Percentiles rank a stretch among this genome's conserved stretches.
Evolutionary conservation across 2,797 vertebrate genomes (phyloP).

Genomic region (Oceanodroma leucorhoa): DNA sequence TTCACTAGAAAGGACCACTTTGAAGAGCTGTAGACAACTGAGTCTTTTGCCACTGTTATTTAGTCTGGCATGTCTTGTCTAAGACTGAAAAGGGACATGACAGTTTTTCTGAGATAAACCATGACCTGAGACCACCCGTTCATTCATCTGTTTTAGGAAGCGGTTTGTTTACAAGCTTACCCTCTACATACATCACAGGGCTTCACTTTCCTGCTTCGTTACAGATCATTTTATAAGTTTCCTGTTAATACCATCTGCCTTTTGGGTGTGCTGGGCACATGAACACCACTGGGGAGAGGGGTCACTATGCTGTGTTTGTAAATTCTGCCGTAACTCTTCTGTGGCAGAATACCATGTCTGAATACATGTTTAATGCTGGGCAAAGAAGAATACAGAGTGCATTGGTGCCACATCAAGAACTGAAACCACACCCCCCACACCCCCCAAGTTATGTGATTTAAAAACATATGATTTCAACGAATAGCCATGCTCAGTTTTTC

Average conservation of each 20-base stretch:
- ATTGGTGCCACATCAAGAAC: background rate
- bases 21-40: background rate
- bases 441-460: background rate
- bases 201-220: background rate
- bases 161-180: background rate
- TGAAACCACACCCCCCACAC: background rate
- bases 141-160: background rate
- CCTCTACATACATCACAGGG: fast-evolving
- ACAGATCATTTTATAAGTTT: background rate
- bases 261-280: background rate
- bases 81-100: background rate
- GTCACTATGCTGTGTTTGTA: background rate
- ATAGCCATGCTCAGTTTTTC: background rate
- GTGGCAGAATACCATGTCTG: background rate
- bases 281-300: background rate
- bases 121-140: background rate
- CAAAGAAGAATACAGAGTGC: background rate
- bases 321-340: background rate
- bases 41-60: background rate
- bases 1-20: background rate
- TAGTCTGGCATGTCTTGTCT: background rate
- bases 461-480: background rate
- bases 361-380: background rate
- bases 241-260: background rate
- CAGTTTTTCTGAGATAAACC: background rate